phyloP scores from a whole-genome alignment of 2,888 invertebrate genomes.

The Caenorhabditis japonica region DNA sequence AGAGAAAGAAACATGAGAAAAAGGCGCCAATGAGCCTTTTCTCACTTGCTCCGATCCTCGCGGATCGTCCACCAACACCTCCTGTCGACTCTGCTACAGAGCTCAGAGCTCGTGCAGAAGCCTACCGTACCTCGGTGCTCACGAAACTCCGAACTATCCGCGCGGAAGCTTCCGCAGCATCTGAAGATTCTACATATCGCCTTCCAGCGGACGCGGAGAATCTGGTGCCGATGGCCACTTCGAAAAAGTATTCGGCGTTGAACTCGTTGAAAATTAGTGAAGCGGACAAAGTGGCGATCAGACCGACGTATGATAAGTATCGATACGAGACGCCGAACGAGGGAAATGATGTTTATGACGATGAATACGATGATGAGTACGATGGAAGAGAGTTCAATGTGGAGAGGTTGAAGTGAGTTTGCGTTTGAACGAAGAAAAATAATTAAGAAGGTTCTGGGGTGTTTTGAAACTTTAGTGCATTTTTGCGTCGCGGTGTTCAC shows the following conservation, averaged over 20 bases:
- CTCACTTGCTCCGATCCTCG: conserved; percentile 31
- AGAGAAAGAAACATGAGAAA: conserved; percentile 20
- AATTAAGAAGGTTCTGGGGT: too few species aligned
- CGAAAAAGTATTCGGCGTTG: conserved; percentile 53
- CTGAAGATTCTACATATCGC: background rate
- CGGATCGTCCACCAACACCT: conserved; percentile 20
- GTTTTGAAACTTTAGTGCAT: too few species aligned
- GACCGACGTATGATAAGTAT: conserved; percentile 64
- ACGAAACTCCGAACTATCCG: conserved; percentile 27
- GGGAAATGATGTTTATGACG: conserved; percentile 57
- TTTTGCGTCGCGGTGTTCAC: too few species aligned
- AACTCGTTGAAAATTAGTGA: conserved; percentile 50
- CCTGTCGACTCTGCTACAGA: conserved; percentile 22
- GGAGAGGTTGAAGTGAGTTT: conserved; percentile 57
- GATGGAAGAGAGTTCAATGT: conserved; percentile 62
- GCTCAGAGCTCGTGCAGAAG: conserved; percentile 27
- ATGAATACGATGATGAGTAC: conserved; percentile 72
- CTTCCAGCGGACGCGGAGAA: conserved; percentile 41
- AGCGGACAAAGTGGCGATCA: conserved; percentile 60
- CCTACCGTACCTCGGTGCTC: conserved; percentile 31
- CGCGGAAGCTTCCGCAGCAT: background rate
- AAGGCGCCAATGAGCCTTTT: conserved; percentile 26
- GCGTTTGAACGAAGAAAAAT: too few species aligned
- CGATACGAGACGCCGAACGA: conserved; percentile 62
- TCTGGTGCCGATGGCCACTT: conserved; percentile 54